Conservation (phyloP, 2,888 invertebrate genomes). For the Koerneria pararmatus region DNA sequence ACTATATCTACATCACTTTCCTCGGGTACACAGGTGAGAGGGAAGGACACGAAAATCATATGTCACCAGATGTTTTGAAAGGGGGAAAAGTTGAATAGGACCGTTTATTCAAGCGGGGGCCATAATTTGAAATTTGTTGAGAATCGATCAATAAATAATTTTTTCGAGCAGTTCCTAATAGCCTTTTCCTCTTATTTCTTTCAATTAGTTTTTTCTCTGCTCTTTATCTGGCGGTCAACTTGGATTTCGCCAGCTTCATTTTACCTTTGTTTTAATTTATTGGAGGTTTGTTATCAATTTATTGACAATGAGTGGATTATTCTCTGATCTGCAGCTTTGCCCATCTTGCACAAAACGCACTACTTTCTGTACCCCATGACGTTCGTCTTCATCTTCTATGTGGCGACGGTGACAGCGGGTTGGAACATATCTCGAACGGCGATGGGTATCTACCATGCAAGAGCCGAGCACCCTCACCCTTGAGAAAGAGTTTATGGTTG, state of each 20-base stretch:
- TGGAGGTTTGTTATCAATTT: not conserved
- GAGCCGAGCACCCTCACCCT: slow-evolving; percentile 12
- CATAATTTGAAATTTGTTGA: no score
- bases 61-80: no score
- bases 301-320: not conserved
- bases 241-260: no score
- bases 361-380: slow-evolving; percentile 80
- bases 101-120: no score
- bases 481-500: no score
- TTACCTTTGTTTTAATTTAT: slow-evolving; percentile 5
- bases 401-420: slow-evolving; percentile 74
- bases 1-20: slow-evolving; percentile 94
- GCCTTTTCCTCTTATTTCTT: no score
- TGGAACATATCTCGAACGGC: slow-evolving; percentile 71
- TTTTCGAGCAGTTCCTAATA: no score
- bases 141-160: no score
- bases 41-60: not conserved
- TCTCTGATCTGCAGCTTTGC: slow-evolving; percentile 71
- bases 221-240: not conserved
- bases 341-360: slow-evolving; percentile 80
- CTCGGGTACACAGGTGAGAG: slow-evolving; percentile 85
- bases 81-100: no score
- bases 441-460: slow-evolving; percentile 17
- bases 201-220: not conserved
- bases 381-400: slow-evolving; percentile 73